These are phyloP conservation scores for Scarus forsteni DNA, from an alignment of 2,797 vertebrate species.

Conservation along the genomic window DNA sequence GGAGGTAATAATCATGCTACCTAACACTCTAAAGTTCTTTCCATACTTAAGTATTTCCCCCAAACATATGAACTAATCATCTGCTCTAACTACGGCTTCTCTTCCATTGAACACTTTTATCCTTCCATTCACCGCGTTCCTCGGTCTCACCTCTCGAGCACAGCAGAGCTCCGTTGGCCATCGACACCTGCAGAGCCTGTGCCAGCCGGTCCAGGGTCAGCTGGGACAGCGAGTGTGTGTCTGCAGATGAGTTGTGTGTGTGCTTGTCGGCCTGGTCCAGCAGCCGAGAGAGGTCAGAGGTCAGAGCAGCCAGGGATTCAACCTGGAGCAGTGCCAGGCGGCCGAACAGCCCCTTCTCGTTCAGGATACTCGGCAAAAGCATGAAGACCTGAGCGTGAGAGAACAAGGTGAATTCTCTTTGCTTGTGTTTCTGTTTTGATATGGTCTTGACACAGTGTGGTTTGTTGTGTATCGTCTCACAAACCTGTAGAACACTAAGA, in stretches of 20 bases:
- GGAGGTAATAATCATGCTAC: too few relatives aligned
- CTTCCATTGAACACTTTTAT: too few relatives aligned
- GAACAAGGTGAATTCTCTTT: not conserved
- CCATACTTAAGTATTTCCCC: too few relatives aligned
- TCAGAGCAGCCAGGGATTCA: slow-evolving; percentile 91
- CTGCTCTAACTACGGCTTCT: too few relatives aligned
- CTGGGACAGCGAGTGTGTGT: slow-evolving; percentile 89
- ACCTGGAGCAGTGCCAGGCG: slow-evolving; percentile 91
- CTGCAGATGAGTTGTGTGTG: slow-evolving; percentile 59
- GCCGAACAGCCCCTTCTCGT: slow-evolving; percentile 94
- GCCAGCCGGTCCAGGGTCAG: slow-evolving; percentile 94
- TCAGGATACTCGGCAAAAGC: slow-evolving; percentile 91
- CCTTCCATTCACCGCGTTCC: too few relatives aligned
- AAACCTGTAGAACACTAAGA: slow-evolving; percentile 93
- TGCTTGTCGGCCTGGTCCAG: slow-evolving; percentile 88
- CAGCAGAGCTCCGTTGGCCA: slow-evolving; percentile 94
- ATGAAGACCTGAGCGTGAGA: slow-evolving; percentile 88
- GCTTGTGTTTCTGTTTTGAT: not conserved
- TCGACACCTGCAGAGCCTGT: slow-evolving; percentile 94
- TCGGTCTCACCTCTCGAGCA: slow-evolving; percentile 90
- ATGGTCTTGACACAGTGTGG: not conserved
- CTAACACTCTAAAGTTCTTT: too few relatives aligned
- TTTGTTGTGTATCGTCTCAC: not conserved
- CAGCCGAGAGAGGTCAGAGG: slow-evolving; percentile 90
- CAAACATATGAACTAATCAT: too few relatives aligned